phyloP scores from a whole-genome alignment of 37 sponge, comb jelly and placozoan genomes.

The Chondrilla cf. caribensis region DNA sequence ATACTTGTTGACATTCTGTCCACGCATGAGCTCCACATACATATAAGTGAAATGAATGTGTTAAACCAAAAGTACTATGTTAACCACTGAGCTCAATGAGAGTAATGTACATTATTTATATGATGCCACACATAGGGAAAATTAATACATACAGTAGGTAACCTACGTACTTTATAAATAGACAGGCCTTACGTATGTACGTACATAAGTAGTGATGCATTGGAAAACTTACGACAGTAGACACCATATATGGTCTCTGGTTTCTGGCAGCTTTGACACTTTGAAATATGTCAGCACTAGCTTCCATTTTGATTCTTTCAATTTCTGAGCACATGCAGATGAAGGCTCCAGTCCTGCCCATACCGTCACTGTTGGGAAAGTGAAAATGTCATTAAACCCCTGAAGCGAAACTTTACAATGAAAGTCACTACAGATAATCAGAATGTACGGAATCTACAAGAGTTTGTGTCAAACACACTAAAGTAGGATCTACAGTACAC shows the following conservation, averaged over 20 bases:
- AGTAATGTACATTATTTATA: too few species aligned
- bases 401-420: too few species aligned
- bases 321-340: not conserved
- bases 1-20: too few species aligned
- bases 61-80: too few species aligned
- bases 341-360: slow-evolving; percentile 18
- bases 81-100: too few species aligned
- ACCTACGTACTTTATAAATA: too few species aligned
- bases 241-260: slow-evolving; percentile 21
- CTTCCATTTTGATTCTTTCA: slow-evolving; percentile 8
- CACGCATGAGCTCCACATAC: too few species aligned
- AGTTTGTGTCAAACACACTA: not conserved
- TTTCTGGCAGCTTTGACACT: slow-evolving; percentile 3
- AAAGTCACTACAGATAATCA: not conserved
- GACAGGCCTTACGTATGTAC: too few species aligned
- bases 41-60: too few species aligned
- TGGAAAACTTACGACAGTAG: slow-evolving; percentile 1
- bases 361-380: not conserved
- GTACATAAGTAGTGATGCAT: too few species aligned
- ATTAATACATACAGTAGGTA: too few species aligned
- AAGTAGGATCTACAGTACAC: not conserved
- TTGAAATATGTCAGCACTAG: not conserved
- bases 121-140: too few species aligned
- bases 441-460: not conserved
- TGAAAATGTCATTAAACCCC: not conserved